phyloP scores from a whole-genome alignment of 2,113 vertebrate species.

The Myotis davidii region DNA sequence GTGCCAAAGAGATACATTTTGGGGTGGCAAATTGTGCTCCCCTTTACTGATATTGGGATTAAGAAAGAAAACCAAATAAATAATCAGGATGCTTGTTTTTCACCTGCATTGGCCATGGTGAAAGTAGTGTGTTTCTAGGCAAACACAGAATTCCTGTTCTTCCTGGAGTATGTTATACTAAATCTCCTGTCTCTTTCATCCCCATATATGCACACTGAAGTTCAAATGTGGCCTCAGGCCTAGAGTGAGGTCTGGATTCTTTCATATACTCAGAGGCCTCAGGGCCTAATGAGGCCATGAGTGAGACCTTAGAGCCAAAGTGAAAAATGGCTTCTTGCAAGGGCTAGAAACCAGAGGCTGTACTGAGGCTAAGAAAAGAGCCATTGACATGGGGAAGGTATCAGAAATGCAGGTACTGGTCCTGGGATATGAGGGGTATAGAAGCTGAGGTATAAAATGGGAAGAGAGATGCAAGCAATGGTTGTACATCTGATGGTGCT shows the following conservation, averaged over 20 bases:
- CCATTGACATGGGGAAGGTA: not conserved
- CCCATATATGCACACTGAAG: not conserved
- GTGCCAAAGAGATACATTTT: not conserved
- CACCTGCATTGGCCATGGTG: not conserved
- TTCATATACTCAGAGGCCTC: not conserved
- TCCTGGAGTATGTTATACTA: not conserved
- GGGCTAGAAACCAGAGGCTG: not conserved
- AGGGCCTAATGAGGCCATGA: not conserved
- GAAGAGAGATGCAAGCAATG: not conserved
- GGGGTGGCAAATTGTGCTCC: not conserved
- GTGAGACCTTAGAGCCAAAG: not conserved
- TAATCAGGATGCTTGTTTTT: not conserved
- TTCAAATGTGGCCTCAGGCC: not conserved
- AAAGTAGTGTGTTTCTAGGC: not conserved
- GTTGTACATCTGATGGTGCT: not conserved
- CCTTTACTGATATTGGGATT: not conserved
- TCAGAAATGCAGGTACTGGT: not conserved
- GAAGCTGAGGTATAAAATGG: not conserved
- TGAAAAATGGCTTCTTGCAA: not conserved
- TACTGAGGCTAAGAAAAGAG: not conserved
- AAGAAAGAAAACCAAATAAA: constrained; percentile 13
- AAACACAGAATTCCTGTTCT: not conserved
- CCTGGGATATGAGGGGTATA: not conserved
- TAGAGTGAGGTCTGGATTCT: not conserved
- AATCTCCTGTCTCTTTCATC: not conserved